These are phyloP conservation scores for Strigamia transsilvanica DNA, from an alignment of 2,888 invertebrate species.

Conservation along the genomic window DNA sequence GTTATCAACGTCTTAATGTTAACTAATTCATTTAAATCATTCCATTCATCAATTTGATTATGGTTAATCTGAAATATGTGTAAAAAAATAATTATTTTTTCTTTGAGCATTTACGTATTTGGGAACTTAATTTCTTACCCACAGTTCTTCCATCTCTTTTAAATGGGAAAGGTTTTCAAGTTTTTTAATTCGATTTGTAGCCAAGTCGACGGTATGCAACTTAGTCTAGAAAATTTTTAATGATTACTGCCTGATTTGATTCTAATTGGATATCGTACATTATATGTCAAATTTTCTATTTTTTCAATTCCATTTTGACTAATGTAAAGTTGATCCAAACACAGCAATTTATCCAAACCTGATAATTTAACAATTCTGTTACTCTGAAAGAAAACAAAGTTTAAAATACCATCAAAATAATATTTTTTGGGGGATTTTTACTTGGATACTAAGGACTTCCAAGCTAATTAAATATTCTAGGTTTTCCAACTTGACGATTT, in stretches of 20 bases:
- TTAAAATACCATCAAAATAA: neutral
- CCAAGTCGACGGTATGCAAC: constrained; percentile 87
- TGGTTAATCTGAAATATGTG: constrained; percentile 83
- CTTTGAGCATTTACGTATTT: neutral
- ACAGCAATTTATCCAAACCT: constrained; percentile 76
- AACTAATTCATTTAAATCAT: constrained; percentile 77
- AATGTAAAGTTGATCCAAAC: constrained; percentile 86
- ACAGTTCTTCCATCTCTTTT: constrained; percentile 85
- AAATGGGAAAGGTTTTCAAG: constrained; percentile 83
- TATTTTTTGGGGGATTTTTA: constrained; percentile 58
- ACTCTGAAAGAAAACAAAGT: constrained; percentile 67
- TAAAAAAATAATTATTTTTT: neutral
- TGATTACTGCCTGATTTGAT: neutral
- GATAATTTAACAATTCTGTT: constrained; percentile 89
- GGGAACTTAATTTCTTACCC: constrained; percentile 74
- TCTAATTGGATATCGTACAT: constrained; percentile 62
- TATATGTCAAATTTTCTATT: constrained; percentile 78
- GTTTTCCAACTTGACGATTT: constrained; percentile 86
- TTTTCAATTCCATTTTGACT: constrained; percentile 89
- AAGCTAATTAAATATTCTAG: constrained; percentile 77
- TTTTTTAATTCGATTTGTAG: constrained; percentile 81
- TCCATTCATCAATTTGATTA: constrained; percentile 87
- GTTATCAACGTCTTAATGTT: constrained; percentile 70
- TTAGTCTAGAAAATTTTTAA: neutral
- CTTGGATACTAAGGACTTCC: constrained; percentile 83